A percentile compares a stretch with the other conserved stretches of the same genome.
These are phyloP conservation scores for Leucophora obtusa DNA, from an alignment of 2,888 invertebrate genomes.

Conservation along the genomic window DNA sequence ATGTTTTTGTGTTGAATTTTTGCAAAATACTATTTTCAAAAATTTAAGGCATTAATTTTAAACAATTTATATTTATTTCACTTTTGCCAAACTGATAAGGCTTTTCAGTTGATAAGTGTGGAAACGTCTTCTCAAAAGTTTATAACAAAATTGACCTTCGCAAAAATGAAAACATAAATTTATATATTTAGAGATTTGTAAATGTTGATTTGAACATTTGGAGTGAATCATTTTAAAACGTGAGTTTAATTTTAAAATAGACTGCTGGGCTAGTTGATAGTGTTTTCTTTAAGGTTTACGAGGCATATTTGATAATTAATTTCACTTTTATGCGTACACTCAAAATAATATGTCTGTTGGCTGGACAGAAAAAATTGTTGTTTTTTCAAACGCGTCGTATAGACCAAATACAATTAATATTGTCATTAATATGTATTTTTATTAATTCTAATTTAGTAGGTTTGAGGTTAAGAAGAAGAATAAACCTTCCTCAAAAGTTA, in stretches of 20 bases:
- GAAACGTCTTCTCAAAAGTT: conserved; percentile 18
- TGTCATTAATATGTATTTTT: no score
- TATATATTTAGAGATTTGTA: not conserved
- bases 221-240: not conserved
- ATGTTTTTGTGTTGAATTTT: conserved; percentile 43
- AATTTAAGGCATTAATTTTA: conserved; percentile 17
- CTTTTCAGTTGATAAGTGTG: conserved; percentile 46
- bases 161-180: conserved; percentile 1
- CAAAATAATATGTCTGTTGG: no score
- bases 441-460: no score
- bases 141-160: conserved; percentile 53
- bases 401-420: no score
- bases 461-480: no score
- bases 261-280: not conserved
- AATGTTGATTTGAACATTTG: not conserved
- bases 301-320: no score
- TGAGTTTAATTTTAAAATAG: conserved; percentile 1
- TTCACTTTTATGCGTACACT: no score
- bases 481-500: no score
- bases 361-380: no score
- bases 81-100: conserved; percentile 49
- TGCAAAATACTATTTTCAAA: conserved; percentile 48
- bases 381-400: no score
- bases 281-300: no score
- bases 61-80: conserved; percentile 19